These are phyloP conservation scores for Empidonax alnorum DNA, from an alignment of 2,113 vertebrate genomes.

Conservation along the genomic window DNA sequence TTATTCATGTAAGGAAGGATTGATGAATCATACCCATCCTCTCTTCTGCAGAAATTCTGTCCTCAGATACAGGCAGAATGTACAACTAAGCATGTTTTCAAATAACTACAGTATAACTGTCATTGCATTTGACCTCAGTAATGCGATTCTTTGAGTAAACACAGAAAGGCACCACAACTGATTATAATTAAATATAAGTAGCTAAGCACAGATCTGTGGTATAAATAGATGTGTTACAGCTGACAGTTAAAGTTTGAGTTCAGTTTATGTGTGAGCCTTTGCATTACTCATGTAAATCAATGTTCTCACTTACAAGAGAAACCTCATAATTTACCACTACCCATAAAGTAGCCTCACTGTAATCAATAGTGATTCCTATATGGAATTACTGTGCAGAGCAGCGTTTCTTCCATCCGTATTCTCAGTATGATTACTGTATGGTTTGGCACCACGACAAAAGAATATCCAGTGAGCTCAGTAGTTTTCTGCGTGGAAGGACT, in stretches of 20 bases:
- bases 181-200: conserved; percentile 59
- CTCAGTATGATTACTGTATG: conserved; percentile 66
- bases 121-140: conserved; percentile 62
- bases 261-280: conserved; percentile 42
- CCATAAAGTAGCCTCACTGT: conserved; percentile 45
- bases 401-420: conserved; percentile 62
- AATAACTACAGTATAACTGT: conserved; percentile 12
- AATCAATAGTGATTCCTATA: conserved; percentile 56
- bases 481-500: conserved; percentile 73
- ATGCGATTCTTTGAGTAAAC: conserved; percentile 56
- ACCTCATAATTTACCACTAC: conserved; percentile 62
- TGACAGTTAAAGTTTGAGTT: conserved; percentile 55
- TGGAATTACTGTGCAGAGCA: conserved; percentile 57
- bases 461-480: conserved; percentile 72
- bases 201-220: conserved; percentile 51
- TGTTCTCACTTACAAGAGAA: conserved; percentile 64
- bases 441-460: conserved; percentile 72
- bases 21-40: not conserved
- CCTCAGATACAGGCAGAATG: not conserved
- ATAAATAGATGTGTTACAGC: conserved; percentile 57
- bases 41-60: not conserved
- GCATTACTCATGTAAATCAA: conserved; percentile 56
- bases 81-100: conserved; percentile 36
- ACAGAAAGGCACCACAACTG: conserved; percentile 44
- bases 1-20: not conserved